Evolutionary conservation across 1,140 invertebrate species (phyloP).

Genomic region (Papilio xuthus): DNA sequence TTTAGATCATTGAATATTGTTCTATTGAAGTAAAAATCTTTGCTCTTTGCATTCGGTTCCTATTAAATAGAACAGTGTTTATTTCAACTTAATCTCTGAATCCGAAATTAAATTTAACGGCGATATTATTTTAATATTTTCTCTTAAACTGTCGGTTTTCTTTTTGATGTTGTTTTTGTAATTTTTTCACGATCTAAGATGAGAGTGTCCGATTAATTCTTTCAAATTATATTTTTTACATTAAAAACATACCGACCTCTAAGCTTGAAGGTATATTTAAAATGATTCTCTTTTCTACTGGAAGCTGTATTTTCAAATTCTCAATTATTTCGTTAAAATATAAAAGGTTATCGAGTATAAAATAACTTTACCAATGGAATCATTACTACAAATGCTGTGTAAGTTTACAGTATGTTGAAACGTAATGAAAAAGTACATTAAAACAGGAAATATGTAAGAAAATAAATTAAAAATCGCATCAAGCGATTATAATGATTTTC

Average conservation of each 20-base stretch:
- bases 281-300: background rate
- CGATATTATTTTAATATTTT: background rate
- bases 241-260: background rate
- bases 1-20: background rate
- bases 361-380: background rate
- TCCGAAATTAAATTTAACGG: background rate
- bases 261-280: no score
- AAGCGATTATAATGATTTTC: constrained; percentile 8
- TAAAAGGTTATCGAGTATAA: background rate
- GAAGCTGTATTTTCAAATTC: background rate
- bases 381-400: background rate
- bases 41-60: background rate
- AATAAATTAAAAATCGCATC: background rate
- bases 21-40: background rate
- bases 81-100: background rate
- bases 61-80: background rate
- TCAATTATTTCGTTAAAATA: background rate
- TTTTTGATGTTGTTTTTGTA: background rate
- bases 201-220: background rate
- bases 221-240: background rate
- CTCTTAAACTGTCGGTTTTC: background rate
- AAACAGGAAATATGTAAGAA: background rate
- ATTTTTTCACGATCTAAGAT: background rate
- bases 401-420: background rate
- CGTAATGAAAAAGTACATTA: background rate